Evolutionary conservation across 2,113 vertebrate genomes (phyloP).

Genomic region (Xenopus borealis): DNA sequence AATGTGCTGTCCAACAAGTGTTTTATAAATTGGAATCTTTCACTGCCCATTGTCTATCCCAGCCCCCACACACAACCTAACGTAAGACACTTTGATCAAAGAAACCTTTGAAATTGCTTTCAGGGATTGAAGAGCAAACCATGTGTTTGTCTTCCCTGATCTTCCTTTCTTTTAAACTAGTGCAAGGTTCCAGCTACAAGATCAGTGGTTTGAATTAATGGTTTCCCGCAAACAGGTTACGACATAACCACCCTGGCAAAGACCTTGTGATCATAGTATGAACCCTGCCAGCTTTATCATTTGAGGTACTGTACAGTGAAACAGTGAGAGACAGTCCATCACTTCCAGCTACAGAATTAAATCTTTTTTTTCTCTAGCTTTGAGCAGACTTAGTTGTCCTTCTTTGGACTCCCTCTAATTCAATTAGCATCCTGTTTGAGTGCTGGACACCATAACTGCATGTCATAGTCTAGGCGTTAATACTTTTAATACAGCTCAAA

Average conservation of each 20-base stretch:
- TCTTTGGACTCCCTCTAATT: too few relatives aligned
- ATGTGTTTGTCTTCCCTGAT: not conserved
- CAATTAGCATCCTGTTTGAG: too few relatives aligned
- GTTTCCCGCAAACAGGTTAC: not conserved
- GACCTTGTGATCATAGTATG: not conserved
- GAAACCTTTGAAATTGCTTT: not conserved
- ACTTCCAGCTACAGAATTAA: not conserved
- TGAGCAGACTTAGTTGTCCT: too few relatives aligned
- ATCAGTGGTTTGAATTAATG: not conserved
- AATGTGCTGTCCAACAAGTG: too few relatives aligned
- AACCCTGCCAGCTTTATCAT: not conserved
- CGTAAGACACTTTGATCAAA: too few relatives aligned
- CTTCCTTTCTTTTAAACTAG: not conserved
- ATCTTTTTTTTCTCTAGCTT: not conserved
- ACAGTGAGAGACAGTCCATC: not conserved
- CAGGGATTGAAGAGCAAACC: not conserved
- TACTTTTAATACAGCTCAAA: too few relatives aligned
- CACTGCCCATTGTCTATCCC: too few relatives aligned
- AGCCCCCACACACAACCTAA: too few relatives aligned
- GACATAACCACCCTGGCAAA: not conserved
- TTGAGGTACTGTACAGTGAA: not conserved
- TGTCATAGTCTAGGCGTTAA: too few relatives aligned
- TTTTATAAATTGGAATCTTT: too few relatives aligned
- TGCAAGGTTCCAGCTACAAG: not conserved
- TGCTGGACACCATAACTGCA: too few relatives aligned